A percentile compares a stretch with the other conserved stretches of the same genome.
Conservation (phyloP, 2,113 vertebrate species). For the Uropsilus gracilis region DNA sequence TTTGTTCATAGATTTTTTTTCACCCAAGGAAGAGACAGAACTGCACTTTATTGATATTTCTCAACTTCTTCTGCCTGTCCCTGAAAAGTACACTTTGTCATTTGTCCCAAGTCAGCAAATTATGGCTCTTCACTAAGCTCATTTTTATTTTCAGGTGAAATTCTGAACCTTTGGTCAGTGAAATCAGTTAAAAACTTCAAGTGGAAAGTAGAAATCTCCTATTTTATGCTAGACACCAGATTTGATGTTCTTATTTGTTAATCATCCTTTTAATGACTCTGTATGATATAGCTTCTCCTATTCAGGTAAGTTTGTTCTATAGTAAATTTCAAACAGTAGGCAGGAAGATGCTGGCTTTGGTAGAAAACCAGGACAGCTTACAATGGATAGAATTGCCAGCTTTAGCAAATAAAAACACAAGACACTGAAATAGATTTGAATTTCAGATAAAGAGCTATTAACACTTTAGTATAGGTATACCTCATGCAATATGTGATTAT, state of each 20-base stretch:
- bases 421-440: background rate
- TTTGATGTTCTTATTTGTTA: background rate
- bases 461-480: background rate
- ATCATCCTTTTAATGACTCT: background rate
- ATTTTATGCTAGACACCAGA: background rate
- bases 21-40: background rate
- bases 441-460: background rate
- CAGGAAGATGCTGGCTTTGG: background rate
- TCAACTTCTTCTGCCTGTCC: background rate
- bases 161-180: background rate
- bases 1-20: background rate
- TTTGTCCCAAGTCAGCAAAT: background rate
- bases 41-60: background rate
- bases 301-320: background rate
- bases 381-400: background rate
- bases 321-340: background rate
- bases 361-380: background rate
- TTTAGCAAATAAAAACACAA: slow-evolving; percentile 7
- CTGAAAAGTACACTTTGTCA: background rate
- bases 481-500: background rate
- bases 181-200: background rate
- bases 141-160: background rate
- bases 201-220: slow-evolving; percentile 4
- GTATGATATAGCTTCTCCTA: background rate
- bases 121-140: background rate